Base-by-base conservation (phyloP, 2,113 vertebrate species). In the Ramphastos sulfuratus region DNA sequence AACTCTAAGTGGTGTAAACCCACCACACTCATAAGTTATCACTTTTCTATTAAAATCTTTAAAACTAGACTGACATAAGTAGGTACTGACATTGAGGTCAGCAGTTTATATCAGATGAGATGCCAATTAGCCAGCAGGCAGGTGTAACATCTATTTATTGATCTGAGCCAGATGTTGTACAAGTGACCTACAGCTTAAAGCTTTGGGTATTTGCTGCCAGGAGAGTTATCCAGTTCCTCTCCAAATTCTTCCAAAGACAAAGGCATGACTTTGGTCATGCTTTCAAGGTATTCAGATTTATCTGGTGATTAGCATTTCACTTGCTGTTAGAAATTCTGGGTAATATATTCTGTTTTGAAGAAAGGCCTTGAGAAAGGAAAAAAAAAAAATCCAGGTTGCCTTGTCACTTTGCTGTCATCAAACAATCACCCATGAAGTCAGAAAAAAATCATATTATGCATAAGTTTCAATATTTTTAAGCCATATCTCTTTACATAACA, bases 261-360 rank as follows among this genome's bases (percentile, higher is more conserved):
- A 56, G 65, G 46, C n/a, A 65, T 64, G 84, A 94, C 50, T 87
- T 95, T 82, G 46, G 46, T 48, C 46, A 48, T 48, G 46, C 17
- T 48, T 48, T 48, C 80, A 71, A 96, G 59, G 55, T 94, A 72
- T 85, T 87, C 59, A 96, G 80, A 96, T 96, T 92, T 96, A 91
- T 91, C 73, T 95, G 84, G 91, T 92, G 90, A 93, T 93, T 94
- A 96, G 84, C 66, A 95, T 96, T 96, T 95, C 92, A 91, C 61
- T 69, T 82, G 80, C 30, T 69, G 82, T 85, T 91, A 97, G 92
- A 97, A 93, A 75, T 94, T 86, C 48, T 92, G 75, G 85, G 83
- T 93, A 95, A 94, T 80, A 90, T 42, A 95, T 35, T 66, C 76
- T 67, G 82, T 96, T 97, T 97, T 94, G 56, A 92, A 95, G 56